Evolutionary conservation across 1,140 invertebrate genomes (phyloP), one percentile per base, ranked within the genome.

Genomic region (Sarcophaga peregrina): DNA sequence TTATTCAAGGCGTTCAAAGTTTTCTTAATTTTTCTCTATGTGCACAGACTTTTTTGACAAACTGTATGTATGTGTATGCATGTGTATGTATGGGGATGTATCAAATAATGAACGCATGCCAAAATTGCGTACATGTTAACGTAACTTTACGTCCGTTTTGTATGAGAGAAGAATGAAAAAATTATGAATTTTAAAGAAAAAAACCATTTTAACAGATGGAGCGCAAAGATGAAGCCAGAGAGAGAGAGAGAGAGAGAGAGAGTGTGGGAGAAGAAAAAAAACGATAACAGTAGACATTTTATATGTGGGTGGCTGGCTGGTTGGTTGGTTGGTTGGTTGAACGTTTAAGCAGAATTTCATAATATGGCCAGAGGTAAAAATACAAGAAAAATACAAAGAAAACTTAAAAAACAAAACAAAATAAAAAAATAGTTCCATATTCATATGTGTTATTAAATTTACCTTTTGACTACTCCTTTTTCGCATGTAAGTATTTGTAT

Each of bases 301-400:
- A 68, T 20, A 68, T 68, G 62, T 68, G 62, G 62, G 62, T 68
- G 62, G 62, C 20, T 37, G 25, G 25, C 25, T 37, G 25, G 25
- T 4, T 58, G 62, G 62, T 68, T 37, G 25, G 25, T 4, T 58
- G 62, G 62, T 68, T 58, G 54, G 54, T 58, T 68, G 62, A 8
- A 68, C 62, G n/a, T 25, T 68, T 68, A 68, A 68, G 8, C 62
- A 68, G 62, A 68, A 25, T 68, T 68, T 68, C 62, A 68, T 68
- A 68, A 68, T 68, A 68, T 68, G 17, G 20, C 62, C 62, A 7
- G 62, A 68, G 62, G 62, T 20, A 20, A 20, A n/a, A 68, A 20
- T n/a, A 58, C 15, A 58, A n/a, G 20, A 68, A 20, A 25, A 9
- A 10, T n/a, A 68, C 6, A 5, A 68, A 68, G 20, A 20, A 68